Evolutionary conservation across 2,888 invertebrate genomes (phyloP), one percentile per base, ranked within the genome.

Genomic region (Pogonocherus hispidulus): DNA sequence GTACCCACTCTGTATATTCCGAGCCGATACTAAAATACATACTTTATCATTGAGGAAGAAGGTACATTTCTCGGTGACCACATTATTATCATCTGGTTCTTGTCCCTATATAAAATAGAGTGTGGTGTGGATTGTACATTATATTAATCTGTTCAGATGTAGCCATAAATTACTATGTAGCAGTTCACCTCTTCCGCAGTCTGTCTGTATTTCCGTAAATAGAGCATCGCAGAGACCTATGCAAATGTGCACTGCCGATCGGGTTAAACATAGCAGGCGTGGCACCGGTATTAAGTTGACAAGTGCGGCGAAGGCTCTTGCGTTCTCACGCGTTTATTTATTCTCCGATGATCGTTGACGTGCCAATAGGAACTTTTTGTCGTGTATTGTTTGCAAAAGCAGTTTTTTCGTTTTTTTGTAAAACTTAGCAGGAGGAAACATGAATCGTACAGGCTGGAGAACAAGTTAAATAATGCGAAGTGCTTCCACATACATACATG

Each of bases 281-380:
- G 70, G 73, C 73, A 66, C 37, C 57, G 68, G 66, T 73, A 60
- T 73, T 71, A 59, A 59, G 65, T 69, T 72, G 74, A 74, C 74
- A 74, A 74, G 74, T 74, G 74, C 71, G 72, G 72, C 57, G 72
- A 71, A 72, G 71, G 73, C 69, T 73, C 64, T 67, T 69, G 57
- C 73, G 74, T 74, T 74, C 74, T 72, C 74, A 74, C 74, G 74
- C 70, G 70, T 62, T 66, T 69, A 59, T 65, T 59, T 59, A 62
- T 72, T 62, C 62, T 54, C 44, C 27, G 44, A 22, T 11, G 6
- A 22, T 23, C 63, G 54, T 51, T 22, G 44, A 54, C 63, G 63
- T 62, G 22, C 44, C 52, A 41, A 41, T 41, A 41, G 6, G 41
- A 14, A 41, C 14, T 41, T 41, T 41, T 41, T 41, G 41, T 16